phyloP scores from a whole-genome alignment of 1,140 invertebrate species.

The Coenobita brevimanus region DNA sequence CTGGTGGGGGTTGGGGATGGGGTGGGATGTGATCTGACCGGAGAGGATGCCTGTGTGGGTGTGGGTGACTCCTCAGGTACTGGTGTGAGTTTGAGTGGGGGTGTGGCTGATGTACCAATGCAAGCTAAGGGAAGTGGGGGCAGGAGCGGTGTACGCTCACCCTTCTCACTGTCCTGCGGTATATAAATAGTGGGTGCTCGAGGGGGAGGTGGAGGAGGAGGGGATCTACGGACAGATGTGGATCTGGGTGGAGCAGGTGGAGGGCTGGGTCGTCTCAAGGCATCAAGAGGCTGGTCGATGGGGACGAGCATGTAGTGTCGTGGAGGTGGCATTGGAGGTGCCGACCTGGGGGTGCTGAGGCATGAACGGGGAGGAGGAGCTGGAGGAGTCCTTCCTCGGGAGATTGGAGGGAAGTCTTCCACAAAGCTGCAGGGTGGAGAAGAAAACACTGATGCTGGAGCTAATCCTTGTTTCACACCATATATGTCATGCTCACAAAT shows the following conservation, averaged over 20 bases:
- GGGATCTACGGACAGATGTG: slow-evolving; percentile 56
- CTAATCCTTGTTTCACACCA: too few relatives aligned
- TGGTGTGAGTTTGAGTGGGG: slow-evolving; percentile 63
- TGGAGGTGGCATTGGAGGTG: slow-evolving; percentile 54
- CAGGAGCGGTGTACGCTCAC: slow-evolving; percentile 20
- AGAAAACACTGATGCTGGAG: too few relatives aligned
- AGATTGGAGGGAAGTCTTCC: slow-evolving; percentile 50
- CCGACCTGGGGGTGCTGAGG: slow-evolving; percentile 54
- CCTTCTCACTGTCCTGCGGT: slow-evolving; percentile 14
- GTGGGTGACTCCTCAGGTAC: slow-evolving; percentile 63
- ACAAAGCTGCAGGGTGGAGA: slow-evolving; percentile 29
- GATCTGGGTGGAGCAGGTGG: slow-evolving; percentile 67
- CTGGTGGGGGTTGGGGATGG: neutral
- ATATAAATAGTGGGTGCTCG: slow-evolving; percentile 4
- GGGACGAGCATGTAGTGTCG: slow-evolving; percentile 67
- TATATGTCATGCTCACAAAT: too few relatives aligned
- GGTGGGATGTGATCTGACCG: neutral
- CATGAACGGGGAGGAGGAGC: slow-evolving; percentile 57
- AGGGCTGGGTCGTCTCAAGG: slow-evolving; percentile 47
- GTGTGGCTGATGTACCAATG: slow-evolving; percentile 26
- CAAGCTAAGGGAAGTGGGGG: slow-evolving; percentile 40
- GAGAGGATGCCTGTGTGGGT: neutral
- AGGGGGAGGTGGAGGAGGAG: slow-evolving; percentile 60
- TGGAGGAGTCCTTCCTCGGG: slow-evolving; percentile 57
- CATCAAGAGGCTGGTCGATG: slow-evolving; percentile 39